These are phyloP conservation scores for Otus sunia DNA, from an alignment of 2,113 vertebrate species.

Conservation along the genomic window DNA sequence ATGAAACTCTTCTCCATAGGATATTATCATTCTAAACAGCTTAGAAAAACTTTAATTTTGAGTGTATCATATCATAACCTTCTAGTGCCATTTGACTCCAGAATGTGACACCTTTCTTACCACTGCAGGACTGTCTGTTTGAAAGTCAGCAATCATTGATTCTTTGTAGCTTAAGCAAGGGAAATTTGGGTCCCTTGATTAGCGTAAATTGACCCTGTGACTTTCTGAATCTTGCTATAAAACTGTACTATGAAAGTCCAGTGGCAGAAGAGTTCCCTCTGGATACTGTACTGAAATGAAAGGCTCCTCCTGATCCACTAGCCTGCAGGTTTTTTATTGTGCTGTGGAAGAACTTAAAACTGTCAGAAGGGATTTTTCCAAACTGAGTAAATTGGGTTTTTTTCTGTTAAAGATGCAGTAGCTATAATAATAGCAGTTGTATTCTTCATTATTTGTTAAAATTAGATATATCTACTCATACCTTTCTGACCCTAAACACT, in stretches of 20 bases:
- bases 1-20: neutral
- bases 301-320: neutral
- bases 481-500: neutral
- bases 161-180: neutral
- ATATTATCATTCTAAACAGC: neutral
- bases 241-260: neutral
- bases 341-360: neutral
- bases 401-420: neutral
- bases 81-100: neutral
- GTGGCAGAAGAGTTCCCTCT: neutral
- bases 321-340: constrained; percentile 7
- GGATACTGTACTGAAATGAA: neutral
- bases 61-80: neutral
- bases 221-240: neutral
- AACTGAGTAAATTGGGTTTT: neutral
- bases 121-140: neutral
- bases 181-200: neutral
- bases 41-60: neutral
- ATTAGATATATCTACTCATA: neutral
- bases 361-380: constrained; percentile 38
- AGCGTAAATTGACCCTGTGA: neutral
- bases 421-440: neutral
- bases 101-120: neutral
- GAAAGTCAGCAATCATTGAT: neutral
- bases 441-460: neutral